Conservation (phyloP, 92 coral and sea anemone genomes). For the Paramuricea clavata region DNA sequence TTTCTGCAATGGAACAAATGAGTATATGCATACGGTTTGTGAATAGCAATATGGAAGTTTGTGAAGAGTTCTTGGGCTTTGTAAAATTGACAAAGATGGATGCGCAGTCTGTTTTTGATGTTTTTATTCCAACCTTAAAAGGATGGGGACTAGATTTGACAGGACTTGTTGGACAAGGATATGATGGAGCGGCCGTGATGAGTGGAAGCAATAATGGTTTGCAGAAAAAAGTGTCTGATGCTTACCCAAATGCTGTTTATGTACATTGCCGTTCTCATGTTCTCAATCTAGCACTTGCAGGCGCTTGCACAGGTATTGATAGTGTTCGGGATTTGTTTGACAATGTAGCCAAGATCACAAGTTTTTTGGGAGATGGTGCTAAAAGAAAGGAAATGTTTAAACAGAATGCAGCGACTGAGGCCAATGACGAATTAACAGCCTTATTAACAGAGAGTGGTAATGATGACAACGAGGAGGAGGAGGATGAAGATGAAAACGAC, state of each 20-base stretch:
- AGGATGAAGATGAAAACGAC: too few relatives aligned
- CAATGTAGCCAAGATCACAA: constrained; percentile 11
- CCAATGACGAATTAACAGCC: too few relatives aligned
- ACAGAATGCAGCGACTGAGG: background rate
- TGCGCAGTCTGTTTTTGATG: too few relatives aligned
- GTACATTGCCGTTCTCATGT: constrained; percentile 48
- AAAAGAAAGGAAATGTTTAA: background rate
- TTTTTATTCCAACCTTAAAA: too few relatives aligned
- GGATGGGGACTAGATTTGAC: too few relatives aligned
- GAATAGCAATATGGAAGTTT: constrained; percentile 57
- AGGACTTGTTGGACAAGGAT: constrained; percentile 51
- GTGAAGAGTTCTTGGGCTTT: constrained; percentile 60
- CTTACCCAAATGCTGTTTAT: constrained; percentile 47
- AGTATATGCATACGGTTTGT: constrained; percentile 47
- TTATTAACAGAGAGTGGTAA: background rate
- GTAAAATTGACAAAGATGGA: too few relatives aligned
- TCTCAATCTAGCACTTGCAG: constrained; percentile 41
- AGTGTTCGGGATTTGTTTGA: constrained; percentile 64
- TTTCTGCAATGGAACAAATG: background rate
- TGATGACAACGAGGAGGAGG: constrained; percentile 28
- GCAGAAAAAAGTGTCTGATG: constrained; percentile 58
- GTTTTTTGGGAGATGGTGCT: background rate
- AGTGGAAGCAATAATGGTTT: constrained; percentile 62
- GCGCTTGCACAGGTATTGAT: too few relatives aligned
- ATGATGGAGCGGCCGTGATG: constrained; percentile 60